phyloP scores from a whole-genome alignment of 37 sponge, comb jelly and placozoan species.

The Cladorhizidae sp. region DNA sequence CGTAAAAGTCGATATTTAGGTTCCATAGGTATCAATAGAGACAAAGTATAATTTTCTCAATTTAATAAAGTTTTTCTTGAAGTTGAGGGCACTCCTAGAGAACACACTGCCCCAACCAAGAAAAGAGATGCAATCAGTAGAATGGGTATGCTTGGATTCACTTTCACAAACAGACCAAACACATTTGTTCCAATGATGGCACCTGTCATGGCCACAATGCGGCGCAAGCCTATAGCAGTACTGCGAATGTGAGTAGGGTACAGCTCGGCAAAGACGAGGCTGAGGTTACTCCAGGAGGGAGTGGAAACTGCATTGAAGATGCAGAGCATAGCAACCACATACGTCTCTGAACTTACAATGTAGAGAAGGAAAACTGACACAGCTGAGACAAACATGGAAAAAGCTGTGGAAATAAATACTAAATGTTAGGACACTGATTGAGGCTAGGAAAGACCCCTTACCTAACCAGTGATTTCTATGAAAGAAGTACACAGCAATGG shows the following conservation, averaged over 20 bases:
- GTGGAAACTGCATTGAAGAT: constrained; percentile 67
- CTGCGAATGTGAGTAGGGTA: constrained; percentile 73
- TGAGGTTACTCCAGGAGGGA: constrained; percentile 58
- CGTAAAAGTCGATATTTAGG: too few relatives aligned
- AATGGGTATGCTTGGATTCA: constrained; percentile 54
- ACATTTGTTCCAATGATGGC: constrained; percentile 68
- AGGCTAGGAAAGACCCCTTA: constrained; percentile 6
- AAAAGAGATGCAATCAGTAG: constrained; percentile 45
- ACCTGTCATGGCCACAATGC: constrained; percentile 55
- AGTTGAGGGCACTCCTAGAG: constrained; percentile 53
- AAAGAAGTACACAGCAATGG: constrained; percentile 64
- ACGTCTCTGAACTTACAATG: constrained; percentile 40
- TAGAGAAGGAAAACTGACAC: constrained; percentile 63
- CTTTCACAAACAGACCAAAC: constrained; percentile 49
- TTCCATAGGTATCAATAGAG: too few relatives aligned
- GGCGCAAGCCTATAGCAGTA: constrained; percentile 45
- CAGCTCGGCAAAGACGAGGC: constrained; percentile 59
- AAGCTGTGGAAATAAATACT: constrained; percentile 27
- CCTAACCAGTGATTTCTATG: constrained; percentile 70
- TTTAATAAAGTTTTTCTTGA: constrained; percentile 58
- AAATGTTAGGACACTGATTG: not conserved
- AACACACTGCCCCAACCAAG: constrained; percentile 20
- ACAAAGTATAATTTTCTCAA: too few relatives aligned
- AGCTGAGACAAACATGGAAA: constrained; percentile 36
- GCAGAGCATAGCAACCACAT: constrained; percentile 49